Conservation (phyloP, 2,113 vertebrate species). For the Trematomus loennbergii region DNA sequence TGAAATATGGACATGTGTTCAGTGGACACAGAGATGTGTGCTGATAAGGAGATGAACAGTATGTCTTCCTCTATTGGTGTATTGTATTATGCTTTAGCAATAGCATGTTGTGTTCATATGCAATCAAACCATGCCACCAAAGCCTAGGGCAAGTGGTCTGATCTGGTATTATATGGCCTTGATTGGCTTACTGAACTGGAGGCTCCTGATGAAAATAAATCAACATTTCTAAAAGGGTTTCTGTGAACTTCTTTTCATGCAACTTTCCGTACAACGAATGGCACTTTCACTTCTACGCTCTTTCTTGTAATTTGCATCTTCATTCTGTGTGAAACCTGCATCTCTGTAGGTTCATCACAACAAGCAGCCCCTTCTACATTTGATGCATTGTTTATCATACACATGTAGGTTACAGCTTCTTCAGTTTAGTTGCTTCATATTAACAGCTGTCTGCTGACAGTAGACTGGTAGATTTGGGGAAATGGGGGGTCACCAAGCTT, state of each 20-base stretch:
- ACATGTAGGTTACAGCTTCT: background rate
- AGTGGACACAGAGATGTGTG: conserved; percentile 15
- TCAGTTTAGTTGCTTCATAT: background rate
- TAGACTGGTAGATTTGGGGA: background rate
- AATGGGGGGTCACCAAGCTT: background rate
- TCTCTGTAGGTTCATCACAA: too few species aligned
- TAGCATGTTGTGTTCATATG: conserved; percentile 9
- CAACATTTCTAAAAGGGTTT: background rate
- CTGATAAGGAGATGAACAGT: conserved; percentile 34
- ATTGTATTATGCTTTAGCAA: background rate
- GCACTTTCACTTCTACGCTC: background rate
- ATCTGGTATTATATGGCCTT: conserved; percentile 7
- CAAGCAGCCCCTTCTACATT: background rate
- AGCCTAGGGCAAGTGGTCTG: background rate
- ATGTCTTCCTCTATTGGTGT: conserved; percentile 10
- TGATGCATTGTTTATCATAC: background rate
- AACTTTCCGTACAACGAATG: too few species aligned
- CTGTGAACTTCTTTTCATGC: background rate
- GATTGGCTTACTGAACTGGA: background rate
- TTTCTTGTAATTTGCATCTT: background rate
- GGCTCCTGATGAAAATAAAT: background rate
- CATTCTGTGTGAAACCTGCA: background rate
- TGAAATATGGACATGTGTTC: conserved; percentile 24
- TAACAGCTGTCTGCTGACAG: background rate
- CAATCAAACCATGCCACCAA: background rate